phyloP scores from a whole-genome alignment of 2,797 vertebrate genomes.

The Bovichtus diacanthus region DNA sequence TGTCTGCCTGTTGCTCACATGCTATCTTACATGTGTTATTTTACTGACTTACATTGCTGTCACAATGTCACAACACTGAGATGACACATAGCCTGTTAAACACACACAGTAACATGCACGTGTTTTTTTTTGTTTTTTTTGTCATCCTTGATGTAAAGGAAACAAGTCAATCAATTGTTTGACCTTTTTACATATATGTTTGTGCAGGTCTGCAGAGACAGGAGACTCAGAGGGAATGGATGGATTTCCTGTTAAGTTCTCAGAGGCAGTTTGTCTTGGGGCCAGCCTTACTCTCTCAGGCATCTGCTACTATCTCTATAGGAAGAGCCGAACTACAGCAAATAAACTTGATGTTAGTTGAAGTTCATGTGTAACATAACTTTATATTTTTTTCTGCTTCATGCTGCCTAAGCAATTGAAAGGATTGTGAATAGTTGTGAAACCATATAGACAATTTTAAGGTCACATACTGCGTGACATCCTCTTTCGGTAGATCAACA shows the following conservation, averaged over 20 bases:
- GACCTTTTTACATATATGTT: slow-evolving; percentile 14
- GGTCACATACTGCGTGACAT: background rate
- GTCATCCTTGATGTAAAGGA: background rate
- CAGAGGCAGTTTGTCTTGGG: slow-evolving; percentile 86
- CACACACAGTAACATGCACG: background rate
- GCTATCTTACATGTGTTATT: background rate
- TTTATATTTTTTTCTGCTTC: background rate
- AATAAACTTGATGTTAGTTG: slow-evolving; percentile 85
- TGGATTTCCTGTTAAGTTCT: slow-evolving; percentile 66
- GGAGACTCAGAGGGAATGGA: slow-evolving; percentile 80
- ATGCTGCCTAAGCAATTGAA: background rate
- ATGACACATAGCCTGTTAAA: background rate
- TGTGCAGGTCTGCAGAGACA: slow-evolving; percentile 40
- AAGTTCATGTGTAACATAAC: background rate
- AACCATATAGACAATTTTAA: background rate
- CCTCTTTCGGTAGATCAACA: background rate
- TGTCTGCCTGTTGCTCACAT: background rate
- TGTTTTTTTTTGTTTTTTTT: no score
- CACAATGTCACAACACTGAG: background rate
- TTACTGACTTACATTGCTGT: background rate
- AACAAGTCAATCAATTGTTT: background rate
- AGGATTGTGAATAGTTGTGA: background rate
- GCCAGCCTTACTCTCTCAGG: slow-evolving; percentile 87
- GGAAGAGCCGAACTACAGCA: slow-evolving; percentile 80
- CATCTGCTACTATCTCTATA: slow-evolving; percentile 88